Evolutionary conservation across 2,113 vertebrate species (phyloP).

Genomic region (Leptosomus discolor): DNA sequence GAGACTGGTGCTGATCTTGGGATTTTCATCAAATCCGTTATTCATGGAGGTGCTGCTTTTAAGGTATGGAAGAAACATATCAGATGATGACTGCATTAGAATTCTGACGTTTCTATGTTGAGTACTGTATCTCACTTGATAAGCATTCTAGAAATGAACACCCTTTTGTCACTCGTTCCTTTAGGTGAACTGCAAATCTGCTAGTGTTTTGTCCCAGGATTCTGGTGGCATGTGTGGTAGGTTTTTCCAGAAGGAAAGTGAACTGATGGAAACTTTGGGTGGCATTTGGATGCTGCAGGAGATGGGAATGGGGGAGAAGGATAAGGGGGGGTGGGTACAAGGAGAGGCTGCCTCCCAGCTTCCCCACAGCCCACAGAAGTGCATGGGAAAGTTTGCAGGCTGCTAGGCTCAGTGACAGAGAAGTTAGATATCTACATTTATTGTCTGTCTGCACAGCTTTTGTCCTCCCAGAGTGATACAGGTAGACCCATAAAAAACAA

Average conservation of each 20-base stretch:
- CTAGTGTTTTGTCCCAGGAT: not conserved
- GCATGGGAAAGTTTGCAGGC: not conserved
- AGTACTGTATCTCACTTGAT: not conserved
- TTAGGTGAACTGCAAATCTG: not conserved
- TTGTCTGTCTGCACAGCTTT: not conserved
- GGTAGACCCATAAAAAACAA: not conserved
- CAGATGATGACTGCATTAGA: not conserved
- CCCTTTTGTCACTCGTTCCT: not conserved
- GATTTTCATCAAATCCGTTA: constrained; percentile 97
- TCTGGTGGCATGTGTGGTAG: not conserved
- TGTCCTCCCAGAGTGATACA: not conserved
- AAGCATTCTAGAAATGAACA: not conserved
- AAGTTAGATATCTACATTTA: not conserved
- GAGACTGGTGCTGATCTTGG: constrained; percentile 93
- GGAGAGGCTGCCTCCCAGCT: not conserved
- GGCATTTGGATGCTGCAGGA: not conserved
- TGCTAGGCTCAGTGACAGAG: not conserved
- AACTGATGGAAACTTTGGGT: not conserved
- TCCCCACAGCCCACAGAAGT: not conserved
- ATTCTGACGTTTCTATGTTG: not conserved
- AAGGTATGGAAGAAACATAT: constrained; percentile 78
- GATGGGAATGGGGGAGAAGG: not conserved
- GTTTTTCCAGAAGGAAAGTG: not conserved
- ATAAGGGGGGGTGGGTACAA: not conserved
- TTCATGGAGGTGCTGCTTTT: constrained; percentile 93